Base-by-base conservation (phyloP, 53 echinoderm and acorn worm species). In the Henricia sp. region DNA sequence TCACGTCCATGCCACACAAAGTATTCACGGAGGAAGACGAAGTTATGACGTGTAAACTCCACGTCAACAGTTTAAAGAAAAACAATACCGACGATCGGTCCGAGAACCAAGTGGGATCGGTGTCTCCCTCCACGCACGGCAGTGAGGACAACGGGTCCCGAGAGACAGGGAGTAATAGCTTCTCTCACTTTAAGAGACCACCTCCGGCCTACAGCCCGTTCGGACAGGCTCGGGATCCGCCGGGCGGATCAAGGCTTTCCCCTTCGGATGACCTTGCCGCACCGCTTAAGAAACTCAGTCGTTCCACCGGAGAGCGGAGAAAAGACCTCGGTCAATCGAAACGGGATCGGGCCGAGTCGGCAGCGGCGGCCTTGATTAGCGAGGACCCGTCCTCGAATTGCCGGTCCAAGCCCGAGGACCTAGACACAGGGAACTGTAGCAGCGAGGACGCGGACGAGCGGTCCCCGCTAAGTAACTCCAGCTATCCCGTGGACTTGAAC, bases 11-110 rank as follows among this genome's bases (percentile, higher is more conserved):
- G 95, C 95, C 95, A 1, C 68, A 88, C 50, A 95, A 95, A 80
- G 83, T 95, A 32, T 95, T 95, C 44, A 93, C 95, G 6, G 95
- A 95, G 33, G 95, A 95, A 64, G 95, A 95, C 84, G 95, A 95
- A 27, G 88, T 91, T 20, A 86, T 93, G 40, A 83, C 91, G 0
- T 91, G 89, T 40, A 83, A 74, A 68, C 89, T 95, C n/a, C 57
- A 64, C 50, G 74, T 30, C 36, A 88, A 88, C 46, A 78, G 54
- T 34, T 1, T 68, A 35, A 76, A 86, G 48, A 52, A 32, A 23
- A 63, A 51, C 16, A 52, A n/a, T 39, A 41, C 3, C 4, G 30
- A 64, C 60, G 32, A 34, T 20, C 58, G 28, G n/a, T 4, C 54
- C 6, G 77, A 77, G 1, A 33, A 32, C 42, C n/a, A 69, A 19